Evolutionary conservation across 2,113 vertebrate genomes (phyloP), one percentile per base, ranked within the genome.

Genomic region (Microtus pennsylvanicus): DNA sequence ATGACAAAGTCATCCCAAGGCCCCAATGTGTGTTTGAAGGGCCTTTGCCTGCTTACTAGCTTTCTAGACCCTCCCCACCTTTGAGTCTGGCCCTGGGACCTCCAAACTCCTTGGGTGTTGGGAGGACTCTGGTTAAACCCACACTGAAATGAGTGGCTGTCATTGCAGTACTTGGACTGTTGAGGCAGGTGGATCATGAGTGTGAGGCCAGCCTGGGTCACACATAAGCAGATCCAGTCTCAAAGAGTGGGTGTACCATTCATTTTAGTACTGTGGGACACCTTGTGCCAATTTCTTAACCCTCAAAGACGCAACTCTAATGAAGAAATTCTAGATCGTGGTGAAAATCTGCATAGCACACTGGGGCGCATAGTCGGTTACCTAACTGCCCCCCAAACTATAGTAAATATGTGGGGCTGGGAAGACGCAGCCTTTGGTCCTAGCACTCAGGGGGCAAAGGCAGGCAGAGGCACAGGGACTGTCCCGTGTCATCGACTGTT

Each of bases 221-320:
- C 58, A 67, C 24, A 85, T 33, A 63, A 11, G 6, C 30, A 89
- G 55, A 45, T 30, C n/a, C n/a, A 47, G 30, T 45, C 38, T 76
- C 55, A 61, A n/a, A 72, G n/a, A 55, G 35, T 87, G 52, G 30
- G 11, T 47, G 24, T 81, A 90, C 7, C n/a, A 14, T 38, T 47
- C 42, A 38, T 42, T 83, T 65, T 69, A 86, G 19, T 61, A 11
- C 74, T 55, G 0, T 50, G 28, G 13, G 13, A n/a, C 42, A 38
- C 33, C 28, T 89, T 75, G 85, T 61, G 50, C 42, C 86, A 88
- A 30, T 33, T 87, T 78, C 67, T 96, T 89, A 90, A 47, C 55
- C 69, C 58, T 12, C 6, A 30, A 75, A 90, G 65, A 50, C 30
- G 61, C 69, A 95, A 55, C n/a, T 58, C 38, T 38, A 33, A 69